These are phyloP conservation scores for Archilochus colubris DNA, from an alignment of 2,113 vertebrate genomes.

Conservation along the genomic window DNA sequence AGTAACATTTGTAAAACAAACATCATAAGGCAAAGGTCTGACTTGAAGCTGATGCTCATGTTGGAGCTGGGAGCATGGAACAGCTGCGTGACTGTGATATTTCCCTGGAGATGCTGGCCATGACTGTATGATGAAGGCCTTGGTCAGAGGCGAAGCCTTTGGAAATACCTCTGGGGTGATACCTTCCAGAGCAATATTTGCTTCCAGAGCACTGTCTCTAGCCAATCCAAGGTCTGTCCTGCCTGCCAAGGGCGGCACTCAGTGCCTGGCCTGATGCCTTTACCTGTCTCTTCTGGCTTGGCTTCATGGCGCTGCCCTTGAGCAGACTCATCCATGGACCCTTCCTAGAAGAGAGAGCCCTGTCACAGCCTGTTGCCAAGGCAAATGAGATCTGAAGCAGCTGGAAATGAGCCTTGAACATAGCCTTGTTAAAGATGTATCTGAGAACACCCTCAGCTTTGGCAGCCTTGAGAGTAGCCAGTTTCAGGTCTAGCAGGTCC, in stretches of 20 bases:
- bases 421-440: background rate
- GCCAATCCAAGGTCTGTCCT: background rate
- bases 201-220: background rate
- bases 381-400: background rate
- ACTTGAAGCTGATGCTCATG: background rate
- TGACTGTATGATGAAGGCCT: background rate
- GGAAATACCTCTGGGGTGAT: background rate
- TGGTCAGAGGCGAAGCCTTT: background rate
- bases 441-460: background rate
- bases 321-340: background rate
- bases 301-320: background rate
- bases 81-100: background rate
- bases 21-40: background rate
- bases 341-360: background rate
- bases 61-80: background rate
- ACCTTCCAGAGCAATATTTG: background rate
- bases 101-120: background rate
- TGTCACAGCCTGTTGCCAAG: background rate
- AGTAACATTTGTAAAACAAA: slow-evolving; percentile 38
- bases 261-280: background rate
- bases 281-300: background rate
- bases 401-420: background rate
- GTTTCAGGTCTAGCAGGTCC: background rate
- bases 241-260: background rate
- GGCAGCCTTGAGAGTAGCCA: background rate